Base-by-base conservation (phyloP, 2,888 invertebrate genomes). In the Agapostemon virescens region DNA sequence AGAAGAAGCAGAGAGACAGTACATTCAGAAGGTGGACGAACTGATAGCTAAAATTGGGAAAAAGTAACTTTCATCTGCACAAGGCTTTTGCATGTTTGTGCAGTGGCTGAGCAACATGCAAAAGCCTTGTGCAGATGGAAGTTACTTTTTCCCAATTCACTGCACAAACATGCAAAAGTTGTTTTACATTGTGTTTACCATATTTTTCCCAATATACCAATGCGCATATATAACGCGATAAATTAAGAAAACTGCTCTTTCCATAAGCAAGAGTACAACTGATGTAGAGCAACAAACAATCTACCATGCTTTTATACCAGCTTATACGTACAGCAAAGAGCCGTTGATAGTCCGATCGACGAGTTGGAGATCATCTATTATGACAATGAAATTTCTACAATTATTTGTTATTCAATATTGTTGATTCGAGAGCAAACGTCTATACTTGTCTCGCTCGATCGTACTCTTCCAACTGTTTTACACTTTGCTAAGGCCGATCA, bases 1-100 rank as follows among this genome's bases (percentile, higher is more conserved):
- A 90, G 96, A 96, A 0, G 96, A 95, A 82, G 98, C 98, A 7
- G 97, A 97, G 93, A 95, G 95, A 90, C 95, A 96, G 15, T 99
- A 99, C 93, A 94, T 98, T 84, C 95, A 95, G 2, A 97, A 97
- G 93, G 98, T 95, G 0, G 94, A 95, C 61, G 91, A 93, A 84
- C 94, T 97, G 55, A 93, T 96, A 83, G 94, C 94, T 4, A 74
- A 86, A 6, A 87, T 91, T 69, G 92, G 92, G 73, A 91, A 90
- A 77, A 91, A 92, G 74, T 91, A 88, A 86, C 23, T 55, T 0
- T 13, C n/a, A 4, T 26, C 6, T 6, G 23, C 11, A 7, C 15
- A 61, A 40, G 30, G n/a, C 5, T 36, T 23, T 20, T n/a, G n/a
- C n/a, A n/a, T n/a, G n/a, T n/a, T n/a, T n/a, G n/a, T n/a, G n/a